These are phyloP conservation scores for Pardosa pseudoannulata DNA, from an alignment of 2,888 invertebrate genomes.

Conservation along the genomic window DNA sequence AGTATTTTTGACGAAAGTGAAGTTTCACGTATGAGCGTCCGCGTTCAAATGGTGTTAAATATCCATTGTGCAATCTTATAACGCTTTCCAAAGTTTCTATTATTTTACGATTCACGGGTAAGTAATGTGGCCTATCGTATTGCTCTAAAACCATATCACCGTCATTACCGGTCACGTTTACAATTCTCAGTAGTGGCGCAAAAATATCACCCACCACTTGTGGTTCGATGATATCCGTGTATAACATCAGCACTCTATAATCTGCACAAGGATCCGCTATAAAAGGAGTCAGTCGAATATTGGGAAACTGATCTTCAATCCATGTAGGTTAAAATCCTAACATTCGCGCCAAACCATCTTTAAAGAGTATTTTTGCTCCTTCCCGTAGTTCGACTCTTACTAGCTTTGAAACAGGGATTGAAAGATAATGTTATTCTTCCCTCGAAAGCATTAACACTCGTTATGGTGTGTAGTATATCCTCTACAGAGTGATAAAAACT, in stretches of 20 bases:
- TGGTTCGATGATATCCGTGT: constrained; percentile 8
- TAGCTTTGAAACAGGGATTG: neutral
- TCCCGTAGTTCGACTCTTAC: constrained; percentile 7
- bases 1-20: constrained; percentile 17
- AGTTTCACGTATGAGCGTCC: constrained; percentile 28
- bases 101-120: constrained; percentile 25
- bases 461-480: neutral
- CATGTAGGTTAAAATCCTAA: constrained; percentile 15
- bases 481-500: constrained; percentile 15
- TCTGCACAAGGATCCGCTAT: constrained; percentile 31
- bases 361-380: neutral
- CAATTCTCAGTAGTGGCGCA: constrained; percentile 74
- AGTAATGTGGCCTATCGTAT: constrained; percentile 29
- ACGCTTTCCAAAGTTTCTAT: constrained; percentile 47
- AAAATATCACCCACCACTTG: constrained; percentile 15
- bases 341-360: constrained; percentile 14
- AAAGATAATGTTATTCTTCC: constrained; percentile 9
- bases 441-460: neutral
- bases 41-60: constrained; percentile 31
- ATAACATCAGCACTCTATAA: neutral
- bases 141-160: neutral
- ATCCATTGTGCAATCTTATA: constrained; percentile 26
- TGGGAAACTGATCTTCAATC: neutral
- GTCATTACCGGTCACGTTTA: constrained; percentile 65
- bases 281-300: neutral